These are phyloP conservation scores for Chloroclystis v-ata DNA, from an alignment of 2,888 invertebrate species.

Conservation along the genomic window DNA sequence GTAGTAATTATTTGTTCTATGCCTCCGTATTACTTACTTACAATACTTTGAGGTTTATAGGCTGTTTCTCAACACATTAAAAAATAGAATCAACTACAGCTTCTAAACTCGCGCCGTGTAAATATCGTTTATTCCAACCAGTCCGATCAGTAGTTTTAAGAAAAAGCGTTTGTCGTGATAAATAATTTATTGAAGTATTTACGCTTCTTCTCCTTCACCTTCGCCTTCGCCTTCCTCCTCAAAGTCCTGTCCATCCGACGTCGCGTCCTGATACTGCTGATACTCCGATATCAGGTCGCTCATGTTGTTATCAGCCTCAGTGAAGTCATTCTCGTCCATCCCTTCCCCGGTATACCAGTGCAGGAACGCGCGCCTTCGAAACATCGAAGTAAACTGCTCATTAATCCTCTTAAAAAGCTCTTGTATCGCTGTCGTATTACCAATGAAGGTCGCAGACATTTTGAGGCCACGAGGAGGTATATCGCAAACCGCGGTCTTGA, in stretches of 20 bases:
- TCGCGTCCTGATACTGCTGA: constrained; percentile 94
- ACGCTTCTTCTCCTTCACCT: constrained; percentile 44
- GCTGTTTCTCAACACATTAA: too few relatives aligned
- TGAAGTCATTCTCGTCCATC: constrained; percentile 97
- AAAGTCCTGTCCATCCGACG: constrained; percentile 88
- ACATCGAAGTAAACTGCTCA: constrained; percentile 93
- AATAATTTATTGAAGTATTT: constrained; percentile 12
- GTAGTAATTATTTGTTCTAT: too few relatives aligned
- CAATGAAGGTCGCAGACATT: constrained; percentile 92
- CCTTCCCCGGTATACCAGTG: constrained; percentile 98
- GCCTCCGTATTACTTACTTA: too few relatives aligned
- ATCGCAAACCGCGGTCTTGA: constrained; percentile 88
- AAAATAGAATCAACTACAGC: too few relatives aligned
- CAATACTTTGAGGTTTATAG: too few relatives aligned
- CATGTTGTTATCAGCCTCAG: constrained; percentile 96
- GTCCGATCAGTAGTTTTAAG: too few relatives aligned
- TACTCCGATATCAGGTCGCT: constrained; percentile 92
- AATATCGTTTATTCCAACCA: too few relatives aligned
- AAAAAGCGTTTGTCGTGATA: too few relatives aligned
- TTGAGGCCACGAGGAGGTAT: constrained; percentile 85
- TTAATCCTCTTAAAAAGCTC: constrained; percentile 91
- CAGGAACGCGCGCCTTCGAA: constrained; percentile 94
- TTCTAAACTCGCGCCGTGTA: too few relatives aligned
- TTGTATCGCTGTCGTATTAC: constrained; percentile 90
- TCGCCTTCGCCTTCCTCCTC: constrained; percentile 69